phyloP scores from a whole-genome alignment of 1,140 invertebrate genomes.

The Mercenaria mercenaria region DNA sequence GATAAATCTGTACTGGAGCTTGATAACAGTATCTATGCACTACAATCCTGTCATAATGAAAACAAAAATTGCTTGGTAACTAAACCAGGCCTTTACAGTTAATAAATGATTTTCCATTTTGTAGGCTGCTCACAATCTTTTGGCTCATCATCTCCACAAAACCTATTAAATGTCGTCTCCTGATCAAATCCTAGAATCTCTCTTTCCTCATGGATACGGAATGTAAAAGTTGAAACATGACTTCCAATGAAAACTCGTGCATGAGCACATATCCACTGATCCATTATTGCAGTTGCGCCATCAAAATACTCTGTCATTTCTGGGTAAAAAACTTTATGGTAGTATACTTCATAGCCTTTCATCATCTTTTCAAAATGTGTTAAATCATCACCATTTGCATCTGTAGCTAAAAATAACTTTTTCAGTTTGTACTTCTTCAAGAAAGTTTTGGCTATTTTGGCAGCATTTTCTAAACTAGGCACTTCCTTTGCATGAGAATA shows the following conservation, averaged over 20 bases:
- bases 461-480: conserved; percentile 91
- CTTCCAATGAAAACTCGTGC: conserved; percentile 95
- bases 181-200: conserved; percentile 95
- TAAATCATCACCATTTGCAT: conserved; percentile 88
- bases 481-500: conserved; percentile 89
- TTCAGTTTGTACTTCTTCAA: conserved; percentile 89
- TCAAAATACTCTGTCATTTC: conserved; percentile 89
- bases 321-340: conserved; percentile 87
- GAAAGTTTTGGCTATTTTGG: conserved; percentile 89
- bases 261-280: conserved; percentile 97
- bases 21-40: too few species aligned
- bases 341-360: conserved; percentile 80
- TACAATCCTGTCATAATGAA: too few species aligned
- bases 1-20: too few species aligned
- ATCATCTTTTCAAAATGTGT: conserved; percentile 71
- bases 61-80: too few species aligned
- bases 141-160: conserved; percentile 88
- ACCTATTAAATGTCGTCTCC: conserved; percentile 94
- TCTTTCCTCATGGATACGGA: conserved; percentile 98
- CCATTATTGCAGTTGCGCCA: conserved; percentile 97
- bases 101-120: conserved; percentile 71
- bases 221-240: conserved; percentile 97
- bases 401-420: conserved; percentile 93
- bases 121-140: conserved; percentile 83
- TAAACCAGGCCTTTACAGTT: too few species aligned